Base-by-base conservation (phyloP, 2,888 invertebrate genomes). In the Eugnorisma glareosa region DNA sequence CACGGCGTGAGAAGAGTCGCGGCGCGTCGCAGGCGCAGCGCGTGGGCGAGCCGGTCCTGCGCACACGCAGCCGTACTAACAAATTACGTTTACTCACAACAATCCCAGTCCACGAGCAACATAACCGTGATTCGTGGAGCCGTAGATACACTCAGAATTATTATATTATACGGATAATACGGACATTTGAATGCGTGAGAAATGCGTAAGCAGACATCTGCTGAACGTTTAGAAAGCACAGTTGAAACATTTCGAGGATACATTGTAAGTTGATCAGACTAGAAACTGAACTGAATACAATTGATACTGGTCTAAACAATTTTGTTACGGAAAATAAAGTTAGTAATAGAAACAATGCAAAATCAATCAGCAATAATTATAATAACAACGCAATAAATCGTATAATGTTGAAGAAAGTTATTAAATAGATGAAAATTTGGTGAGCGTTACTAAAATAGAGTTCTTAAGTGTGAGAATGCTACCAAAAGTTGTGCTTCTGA, bases 11-110 rank as follows among this genome's bases (percentile, higher is more conserved):
- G 93, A 94, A 93, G 92, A 93, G 90, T 87, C 87, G 86, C 82
- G 80, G 79, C 84, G 81, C 83, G 81, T 80, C 85, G 86, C 85
- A 75, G 79, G 83, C 88, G 84, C 85, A 79, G 75, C 77, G 93
- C 92, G 96, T 96, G 94, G 96, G 96, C 91, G 94, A 93, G 83
- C 95, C 90, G 82, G 95, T 94, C 89, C 88, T 89, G 87, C 76
- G 88, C 88, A 77, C 86, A 90, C 91, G 91, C 91, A 90, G 91
- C 90, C 93, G 92, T 89, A 93, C 91, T 90, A 92, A 94, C 94
- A 94, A 94, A 94, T 95, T 94, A 94, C 93, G 92, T 93, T 93
- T 94, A 92, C 94, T 92, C 90, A 86, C 88, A 86, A 89, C 89
- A 86, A 86, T 80, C 87, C 78, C 73, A 84, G 86, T 83, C 82